Percentiles rank a stretch among this genome's conserved stretches.
Evolutionary conservation across 1,140 invertebrate genomes (phyloP).

Genomic region (Fopius arisanus): DNA sequence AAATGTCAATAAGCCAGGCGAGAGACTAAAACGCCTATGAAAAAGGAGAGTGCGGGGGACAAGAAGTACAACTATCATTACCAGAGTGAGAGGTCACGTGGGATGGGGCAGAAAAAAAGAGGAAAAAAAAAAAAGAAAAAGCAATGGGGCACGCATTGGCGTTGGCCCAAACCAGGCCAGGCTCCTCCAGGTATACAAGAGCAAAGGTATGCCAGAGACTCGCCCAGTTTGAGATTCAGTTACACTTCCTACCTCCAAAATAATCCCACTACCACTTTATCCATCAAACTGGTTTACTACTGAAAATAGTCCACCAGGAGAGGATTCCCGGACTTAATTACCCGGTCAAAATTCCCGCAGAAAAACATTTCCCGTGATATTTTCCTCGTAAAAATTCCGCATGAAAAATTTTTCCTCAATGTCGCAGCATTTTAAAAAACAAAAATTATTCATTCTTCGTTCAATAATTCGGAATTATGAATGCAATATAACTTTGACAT

Average conservation of each 20-base stretch:
- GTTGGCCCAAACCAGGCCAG: conserved; percentile 24
- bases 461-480: no score
- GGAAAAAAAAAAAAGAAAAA: neutral
- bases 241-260: conserved; percentile 34
- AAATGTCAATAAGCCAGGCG: neutral
- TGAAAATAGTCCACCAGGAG: conserved; percentile 6
- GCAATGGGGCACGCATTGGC: conserved; percentile 26
- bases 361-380: no score
- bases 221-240: conserved; percentile 27
- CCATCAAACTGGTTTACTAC: neutral
- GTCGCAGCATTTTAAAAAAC: no score
- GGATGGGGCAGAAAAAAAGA: neutral
- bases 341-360: no score
- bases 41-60: neutral
- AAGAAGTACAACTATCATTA: neutral
- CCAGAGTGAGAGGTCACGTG: conserved; percentile 15
- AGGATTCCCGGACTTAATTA: no score
- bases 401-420: no score
- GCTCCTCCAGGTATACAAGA: conserved; percentile 31
- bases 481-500: no score
- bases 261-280: conserved; percentile 20
- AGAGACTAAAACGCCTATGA: neutral
- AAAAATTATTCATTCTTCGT: no score
- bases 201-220: conserved; percentile 23
- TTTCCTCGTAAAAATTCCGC: no score